A percentile compares a stretch with the other conserved stretches of the same genome.
Evolutionary conservation across 2,888 invertebrate species (phyloP).

Genomic region (Dryocosmus kuriphilus): DNA sequence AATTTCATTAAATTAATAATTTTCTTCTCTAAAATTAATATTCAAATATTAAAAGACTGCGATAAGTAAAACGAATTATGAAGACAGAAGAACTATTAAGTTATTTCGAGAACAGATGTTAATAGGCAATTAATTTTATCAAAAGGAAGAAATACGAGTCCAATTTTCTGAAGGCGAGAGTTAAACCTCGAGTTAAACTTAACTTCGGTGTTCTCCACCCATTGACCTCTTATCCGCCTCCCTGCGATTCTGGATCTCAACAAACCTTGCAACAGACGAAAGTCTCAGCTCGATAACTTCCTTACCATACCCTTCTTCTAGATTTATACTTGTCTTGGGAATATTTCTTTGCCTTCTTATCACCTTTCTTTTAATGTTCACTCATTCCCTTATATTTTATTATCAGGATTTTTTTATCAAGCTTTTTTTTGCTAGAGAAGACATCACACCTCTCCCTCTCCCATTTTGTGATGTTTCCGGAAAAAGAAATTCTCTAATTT

Average conservation of each 20-base stretch:
- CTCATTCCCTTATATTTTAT: neutral
- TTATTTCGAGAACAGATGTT: conserved; percentile 12
- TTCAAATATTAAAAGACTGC: neutral
- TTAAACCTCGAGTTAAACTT: conserved; percentile 12
- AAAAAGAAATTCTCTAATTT: too few relatives aligned
- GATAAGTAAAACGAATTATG: neutral
- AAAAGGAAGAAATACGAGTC: neutral
- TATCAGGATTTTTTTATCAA: too few relatives aligned
- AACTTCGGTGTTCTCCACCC: conserved; percentile 24
- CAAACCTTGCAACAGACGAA: too few relatives aligned
- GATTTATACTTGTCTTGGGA: conserved; percentile 38
- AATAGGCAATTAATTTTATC: conserved; percentile 21
- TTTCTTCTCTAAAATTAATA: too few relatives aligned
- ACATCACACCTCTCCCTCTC: too few relatives aligned
- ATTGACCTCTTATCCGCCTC: conserved; percentile 5
- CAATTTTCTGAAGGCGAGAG: neutral
- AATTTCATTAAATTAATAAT: too few relatives aligned
- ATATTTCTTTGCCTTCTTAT: conserved; percentile 40
- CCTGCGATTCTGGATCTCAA: conserved; percentile 19
- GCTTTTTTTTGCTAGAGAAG: too few relatives aligned
- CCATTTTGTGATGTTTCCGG: too few relatives aligned
- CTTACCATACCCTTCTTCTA: conserved; percentile 25
- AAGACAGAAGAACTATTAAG: neutral
- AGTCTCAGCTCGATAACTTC: conserved; percentile 3
- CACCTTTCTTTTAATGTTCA: conserved; percentile 15